Evolutionary conservation across 1,140 invertebrate species (phyloP).

Genomic region (Drosophila seguyi): DNA sequence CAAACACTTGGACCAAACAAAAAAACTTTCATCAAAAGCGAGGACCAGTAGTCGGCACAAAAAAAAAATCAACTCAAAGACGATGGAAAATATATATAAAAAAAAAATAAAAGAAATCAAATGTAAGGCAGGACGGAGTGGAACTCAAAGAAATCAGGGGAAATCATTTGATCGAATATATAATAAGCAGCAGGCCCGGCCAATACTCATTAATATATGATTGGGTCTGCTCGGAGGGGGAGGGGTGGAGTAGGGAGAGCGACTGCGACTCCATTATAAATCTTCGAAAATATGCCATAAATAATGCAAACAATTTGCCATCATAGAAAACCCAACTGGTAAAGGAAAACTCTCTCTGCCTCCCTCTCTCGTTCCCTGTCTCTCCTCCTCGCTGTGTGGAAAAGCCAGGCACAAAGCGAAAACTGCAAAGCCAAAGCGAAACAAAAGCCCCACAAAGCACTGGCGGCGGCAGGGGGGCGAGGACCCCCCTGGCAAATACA

Average conservation of each 20-base stretch:
- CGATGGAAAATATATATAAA: background rate
- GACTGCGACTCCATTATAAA: slow-evolving; percentile 75
- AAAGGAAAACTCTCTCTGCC: slow-evolving; percentile 39
- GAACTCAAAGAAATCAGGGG: slow-evolving; percentile 22
- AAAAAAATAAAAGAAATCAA: slow-evolving; percentile 13
- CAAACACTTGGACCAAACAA: slow-evolving; percentile 49
- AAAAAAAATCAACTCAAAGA: slow-evolving; percentile 28
- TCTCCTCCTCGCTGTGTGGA: background rate
- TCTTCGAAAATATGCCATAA: slow-evolving; percentile 81
- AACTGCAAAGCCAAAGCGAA: slow-evolving; percentile 52
- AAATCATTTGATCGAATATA: slow-evolving; percentile 60
- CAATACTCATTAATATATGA: slow-evolving; percentile 77
- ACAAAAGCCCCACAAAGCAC: slow-evolving; percentile 49
- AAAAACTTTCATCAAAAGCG: slow-evolving; percentile 55
- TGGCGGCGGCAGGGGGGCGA: background rate
- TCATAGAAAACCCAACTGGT: slow-evolving; percentile 64
- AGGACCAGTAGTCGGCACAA: background rate
- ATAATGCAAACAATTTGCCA: slow-evolving; percentile 77
- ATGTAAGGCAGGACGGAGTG: slow-evolving; percentile 6
- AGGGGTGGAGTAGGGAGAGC: background rate
- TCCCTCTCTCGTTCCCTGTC: background rate
- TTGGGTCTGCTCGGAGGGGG: slow-evolving; percentile 34
- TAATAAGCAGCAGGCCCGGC: slow-evolving; percentile 49
- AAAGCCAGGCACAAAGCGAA: slow-evolving; percentile 38
- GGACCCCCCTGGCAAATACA: background rate